Percentiles rank a stretch among this genome's conserved stretches.
These are phyloP conservation scores for Conus ventricosus DNA, from an alignment of 1,140 invertebrate species.

Conservation along the genomic window DNA sequence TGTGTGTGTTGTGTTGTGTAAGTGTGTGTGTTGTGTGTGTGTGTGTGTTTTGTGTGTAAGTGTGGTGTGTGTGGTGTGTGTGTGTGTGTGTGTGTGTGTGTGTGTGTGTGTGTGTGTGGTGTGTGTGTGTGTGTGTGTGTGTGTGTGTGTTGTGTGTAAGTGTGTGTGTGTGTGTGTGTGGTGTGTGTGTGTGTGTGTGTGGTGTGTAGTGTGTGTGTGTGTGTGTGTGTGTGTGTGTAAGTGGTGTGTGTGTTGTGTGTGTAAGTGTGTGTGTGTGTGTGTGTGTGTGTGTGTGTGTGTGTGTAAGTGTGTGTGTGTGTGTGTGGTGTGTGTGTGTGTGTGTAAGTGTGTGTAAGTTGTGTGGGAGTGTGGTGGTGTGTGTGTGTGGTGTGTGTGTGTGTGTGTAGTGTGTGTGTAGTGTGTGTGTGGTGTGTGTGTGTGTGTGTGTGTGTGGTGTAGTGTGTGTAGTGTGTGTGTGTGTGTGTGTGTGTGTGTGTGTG, in stretches of 20 bases:
- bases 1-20: background rate
- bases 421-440: no score
- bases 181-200: background rate
- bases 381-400: background rate
- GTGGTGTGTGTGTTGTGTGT: background rate
- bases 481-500: no score
- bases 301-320: background rate
- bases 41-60: no score
- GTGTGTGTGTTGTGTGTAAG: background rate
- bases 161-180: background rate
- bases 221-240: background rate
- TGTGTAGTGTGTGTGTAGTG: no score
- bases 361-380: background rate
- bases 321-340: background rate
- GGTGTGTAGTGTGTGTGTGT: background rate
- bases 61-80: no score
- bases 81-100: no score
- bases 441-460: no score
- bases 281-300: conserved; percentile 1
- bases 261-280: background rate
- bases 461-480: no score
- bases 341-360: background rate
- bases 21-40: background rate
- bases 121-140: no score
- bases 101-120: no score